phyloP scores from a whole-genome alignment of 2,797 vertebrate genomes.

The Enteromius radiatus region DNA sequence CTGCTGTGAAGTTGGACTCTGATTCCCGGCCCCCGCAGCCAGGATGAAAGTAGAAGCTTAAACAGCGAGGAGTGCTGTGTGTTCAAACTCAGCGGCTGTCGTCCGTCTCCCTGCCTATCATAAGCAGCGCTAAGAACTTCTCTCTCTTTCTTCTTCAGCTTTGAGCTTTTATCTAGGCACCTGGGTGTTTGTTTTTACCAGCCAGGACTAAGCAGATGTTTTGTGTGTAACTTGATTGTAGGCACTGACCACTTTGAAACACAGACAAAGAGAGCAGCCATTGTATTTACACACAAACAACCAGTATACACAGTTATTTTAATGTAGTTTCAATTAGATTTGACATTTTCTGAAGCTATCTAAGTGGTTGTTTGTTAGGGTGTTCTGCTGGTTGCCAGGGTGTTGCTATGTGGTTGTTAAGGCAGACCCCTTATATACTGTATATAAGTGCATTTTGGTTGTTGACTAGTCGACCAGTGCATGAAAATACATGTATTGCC shows the following conservation, averaged over 20 bases:
- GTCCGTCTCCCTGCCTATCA: slow-evolving; percentile 22
- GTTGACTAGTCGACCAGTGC: not conserved
- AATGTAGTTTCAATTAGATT: not conserved
- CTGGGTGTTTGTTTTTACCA: slow-evolving; percentile 36
- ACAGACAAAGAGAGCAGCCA: not conserved
- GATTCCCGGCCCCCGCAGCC: slow-evolving; percentile 42
- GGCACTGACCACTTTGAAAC: slow-evolving; percentile 15
- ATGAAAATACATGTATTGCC: not conserved
- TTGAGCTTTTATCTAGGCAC: slow-evolving; percentile 35
- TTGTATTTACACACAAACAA: not conserved
- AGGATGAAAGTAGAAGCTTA: slow-evolving; percentile 54
- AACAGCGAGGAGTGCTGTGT: slow-evolving; percentile 30
- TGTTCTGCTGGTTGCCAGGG: not conserved
- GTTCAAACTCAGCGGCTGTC: slow-evolving; percentile 35
- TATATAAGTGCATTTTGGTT: not conserved
- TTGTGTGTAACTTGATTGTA: slow-evolving; percentile 12
- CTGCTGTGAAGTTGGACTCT: slow-evolving; percentile 48
- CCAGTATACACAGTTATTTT: not conserved
- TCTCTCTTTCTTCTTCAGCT: slow-evolving; percentile 22
- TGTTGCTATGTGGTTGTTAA: not conserved
- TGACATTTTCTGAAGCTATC: not conserved
- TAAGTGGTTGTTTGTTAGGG: not conserved
- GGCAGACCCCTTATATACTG: not conserved
- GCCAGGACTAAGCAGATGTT: slow-evolving; percentile 42
- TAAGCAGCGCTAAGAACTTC: slow-evolving; percentile 42